These are phyloP conservation scores for Schlechtendalia chinensis DNA, from an alignment of 1,140 invertebrate genomes.

Conservation along the genomic window DNA sequence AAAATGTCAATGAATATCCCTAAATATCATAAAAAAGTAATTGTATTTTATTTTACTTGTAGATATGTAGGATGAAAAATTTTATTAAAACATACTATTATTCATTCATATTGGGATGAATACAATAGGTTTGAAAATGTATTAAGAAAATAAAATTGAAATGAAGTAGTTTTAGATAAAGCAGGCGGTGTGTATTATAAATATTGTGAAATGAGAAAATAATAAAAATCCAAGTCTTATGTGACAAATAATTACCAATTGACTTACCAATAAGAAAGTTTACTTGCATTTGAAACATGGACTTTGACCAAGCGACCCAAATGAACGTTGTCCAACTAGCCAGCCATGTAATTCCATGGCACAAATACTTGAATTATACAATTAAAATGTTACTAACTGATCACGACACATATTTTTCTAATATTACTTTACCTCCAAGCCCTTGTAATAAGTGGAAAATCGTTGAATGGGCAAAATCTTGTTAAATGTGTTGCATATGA, in stretches of 20 bases:
- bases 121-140: too few relatives aligned
- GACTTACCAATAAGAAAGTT: slow-evolving; percentile 78
- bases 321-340: slow-evolving; percentile 70
- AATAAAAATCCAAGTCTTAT: not conserved
- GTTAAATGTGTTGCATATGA: slow-evolving; percentile 15
- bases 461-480: slow-evolving; percentile 10
- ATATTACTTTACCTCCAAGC: slow-evolving; percentile 22
- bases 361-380: slow-evolving; percentile 68
- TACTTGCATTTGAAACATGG: slow-evolving; percentile 74
- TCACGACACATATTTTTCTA: not conserved
- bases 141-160: not conserved
- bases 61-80: too few relatives aligned
- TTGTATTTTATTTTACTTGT: not conserved
- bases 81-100: too few relatives aligned
- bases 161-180: not conserved
- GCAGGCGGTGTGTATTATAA: not conserved
- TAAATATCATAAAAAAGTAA: slow-evolving; percentile 58
- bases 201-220: not conserved
- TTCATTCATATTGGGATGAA: too few relatives aligned
- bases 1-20: slow-evolving; percentile 83
- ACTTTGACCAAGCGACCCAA: slow-evolving; percentile 67
- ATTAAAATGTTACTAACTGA: not conserved
- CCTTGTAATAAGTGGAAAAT: slow-evolving; percentile 40
- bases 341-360: slow-evolving; percentile 87
- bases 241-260: not conserved